These are phyloP conservation scores for Dinoponera quadriceps DNA, from an alignment of 1,140 invertebrate genomes.

Conservation along the genomic window DNA sequence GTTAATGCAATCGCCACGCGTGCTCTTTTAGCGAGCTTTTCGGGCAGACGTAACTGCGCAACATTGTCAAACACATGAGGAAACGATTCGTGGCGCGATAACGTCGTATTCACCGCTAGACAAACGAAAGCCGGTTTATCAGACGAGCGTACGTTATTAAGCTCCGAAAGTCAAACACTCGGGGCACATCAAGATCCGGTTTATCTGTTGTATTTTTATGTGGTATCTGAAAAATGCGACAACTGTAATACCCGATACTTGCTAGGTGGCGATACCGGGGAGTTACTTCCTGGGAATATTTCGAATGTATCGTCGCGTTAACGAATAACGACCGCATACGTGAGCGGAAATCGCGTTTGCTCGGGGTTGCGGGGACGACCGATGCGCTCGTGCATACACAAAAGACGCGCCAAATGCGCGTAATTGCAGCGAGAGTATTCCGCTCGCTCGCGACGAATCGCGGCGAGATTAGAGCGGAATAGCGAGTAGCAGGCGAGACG, in stretches of 20 bases:
- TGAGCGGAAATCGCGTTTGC: slow-evolving; percentile 8
- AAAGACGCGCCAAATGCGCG: slow-evolving; percentile 32
- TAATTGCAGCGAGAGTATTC: slow-evolving; percentile 41
- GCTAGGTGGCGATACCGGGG: background rate
- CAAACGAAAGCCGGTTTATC: too few species aligned
- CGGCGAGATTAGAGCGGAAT: slow-evolving; percentile 24
- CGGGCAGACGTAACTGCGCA: too few species aligned
- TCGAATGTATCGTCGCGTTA: slow-evolving; percentile 9
- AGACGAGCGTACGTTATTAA: too few species aligned
- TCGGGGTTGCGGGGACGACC: background rate
- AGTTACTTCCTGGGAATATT: slow-evolving; percentile 6
- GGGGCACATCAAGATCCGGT: too few species aligned
- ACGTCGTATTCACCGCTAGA: too few species aligned
- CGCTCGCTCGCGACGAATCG: slow-evolving; percentile 34
- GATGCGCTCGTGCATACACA: background rate
- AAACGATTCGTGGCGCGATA: too few species aligned
- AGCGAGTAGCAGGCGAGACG: background rate
- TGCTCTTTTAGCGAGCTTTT: too few species aligned
- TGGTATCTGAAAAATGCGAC: too few species aligned
- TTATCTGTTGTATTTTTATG: too few species aligned
- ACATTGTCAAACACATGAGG: too few species aligned
- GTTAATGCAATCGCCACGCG: background rate
- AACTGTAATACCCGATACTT: too few species aligned
- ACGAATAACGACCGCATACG: slow-evolving; percentile 25
- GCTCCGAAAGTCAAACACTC: too few species aligned